Evolutionary conservation across 2,113 vertebrate genomes (phyloP), one percentile per base, ranked within the genome.

Genomic region (Pangasianodon gigas): DNA sequence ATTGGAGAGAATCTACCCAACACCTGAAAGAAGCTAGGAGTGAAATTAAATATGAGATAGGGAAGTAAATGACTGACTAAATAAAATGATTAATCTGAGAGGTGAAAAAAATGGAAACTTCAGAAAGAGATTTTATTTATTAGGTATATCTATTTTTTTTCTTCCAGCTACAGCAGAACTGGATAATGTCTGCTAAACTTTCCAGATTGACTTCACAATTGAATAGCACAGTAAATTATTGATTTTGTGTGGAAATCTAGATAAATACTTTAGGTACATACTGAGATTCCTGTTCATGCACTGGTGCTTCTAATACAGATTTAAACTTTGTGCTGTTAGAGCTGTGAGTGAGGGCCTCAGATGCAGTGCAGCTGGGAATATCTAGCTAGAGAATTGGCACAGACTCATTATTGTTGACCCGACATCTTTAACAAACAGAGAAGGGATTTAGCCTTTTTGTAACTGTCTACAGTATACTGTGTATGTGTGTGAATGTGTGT

Each of bases 371-470:
- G 79, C 48, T 52, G 77, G 41, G 56, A 89, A 75, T 26, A 41
- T 74, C 85, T 75, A 62, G 16, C 87, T 83, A 37, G 67, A 83
- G 74, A 65, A 79, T 69, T 89, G 84, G 56, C 74, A 83, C 79
- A 69, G 46, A 46, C 41, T 87, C 79, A 44, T 14, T 37, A 44
- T n/a, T 89, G 84, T n/a, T 86, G 69, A 32, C 52, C 71, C 67
- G 46, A 69, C 21, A 60, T 91, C 77, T 82, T 87, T 37, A 91
- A 91, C 69, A 91, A 89, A 69, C 71, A 80, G 69, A 18, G 21
- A 89, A 83, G 1, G 5, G 71, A 80, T 80, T 74, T 56, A 56
- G 80, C 62, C 56, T 88, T 74, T 65, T 62, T 81, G 19, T 3
- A 37, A 69, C 62, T 56, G 32, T 89, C 18, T 77, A 87, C 32